These are phyloP conservation scores for Hyperopisus bebe DNA, from an alignment of 2,113 vertebrate species.

Conservation along the genomic window DNA sequence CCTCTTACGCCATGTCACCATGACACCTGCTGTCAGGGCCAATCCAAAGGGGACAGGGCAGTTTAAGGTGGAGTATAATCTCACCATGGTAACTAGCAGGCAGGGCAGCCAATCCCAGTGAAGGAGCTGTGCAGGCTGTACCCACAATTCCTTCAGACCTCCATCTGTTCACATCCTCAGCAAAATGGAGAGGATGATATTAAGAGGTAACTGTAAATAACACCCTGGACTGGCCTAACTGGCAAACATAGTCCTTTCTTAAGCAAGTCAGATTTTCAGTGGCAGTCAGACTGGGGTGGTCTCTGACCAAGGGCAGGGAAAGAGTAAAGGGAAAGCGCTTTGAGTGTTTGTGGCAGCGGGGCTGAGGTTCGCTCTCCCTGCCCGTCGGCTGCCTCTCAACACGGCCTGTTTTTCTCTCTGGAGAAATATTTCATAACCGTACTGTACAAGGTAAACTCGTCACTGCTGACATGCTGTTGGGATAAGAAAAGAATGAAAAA, in stretches of 20 bases:
- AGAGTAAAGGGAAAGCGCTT: not conserved
- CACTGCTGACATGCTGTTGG: slow-evolving; percentile 55
- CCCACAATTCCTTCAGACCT: not conserved
- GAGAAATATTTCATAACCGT: slow-evolving; percentile 29
- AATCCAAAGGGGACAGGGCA: not conserved
- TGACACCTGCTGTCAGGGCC: not conserved
- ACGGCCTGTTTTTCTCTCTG: not conserved
- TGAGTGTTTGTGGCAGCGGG: not conserved
- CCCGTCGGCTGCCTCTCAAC: not conserved
- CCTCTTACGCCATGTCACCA: not conserved
- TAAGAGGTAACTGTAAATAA: not conserved
- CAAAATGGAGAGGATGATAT: not conserved
- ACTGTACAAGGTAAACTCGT: slow-evolving; percentile 42
- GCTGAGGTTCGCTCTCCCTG: not conserved
- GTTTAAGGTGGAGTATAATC: not conserved
- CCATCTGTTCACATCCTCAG: not conserved
- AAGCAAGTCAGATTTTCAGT: not conserved
- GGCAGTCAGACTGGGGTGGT: not conserved
- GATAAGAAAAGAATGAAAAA: slow-evolving; percentile 40
- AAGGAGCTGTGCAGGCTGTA: not conserved
- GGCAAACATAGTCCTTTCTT: not conserved
- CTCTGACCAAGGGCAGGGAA: not conserved
- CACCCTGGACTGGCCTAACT: not conserved
- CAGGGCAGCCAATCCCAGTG: not conserved
- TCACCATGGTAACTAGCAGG: not conserved